Evolutionary conservation across 35 echinoderm and acorn worm species (phyloP).

Genomic region (Ptychodera flava): DNA sequence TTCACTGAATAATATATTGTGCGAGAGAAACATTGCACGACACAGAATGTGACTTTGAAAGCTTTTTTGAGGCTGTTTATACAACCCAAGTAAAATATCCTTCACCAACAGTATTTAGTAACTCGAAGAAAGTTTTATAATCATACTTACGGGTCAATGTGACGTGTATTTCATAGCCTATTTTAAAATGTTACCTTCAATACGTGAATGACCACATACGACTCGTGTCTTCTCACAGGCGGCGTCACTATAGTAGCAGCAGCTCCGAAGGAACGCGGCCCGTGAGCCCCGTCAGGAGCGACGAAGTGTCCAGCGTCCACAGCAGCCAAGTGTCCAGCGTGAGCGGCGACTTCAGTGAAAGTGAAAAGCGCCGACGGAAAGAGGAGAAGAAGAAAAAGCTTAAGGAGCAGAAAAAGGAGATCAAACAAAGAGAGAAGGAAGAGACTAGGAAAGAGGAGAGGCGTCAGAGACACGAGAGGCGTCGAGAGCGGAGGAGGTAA

Average conservation of each 20-base stretch:
- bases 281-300: slow-evolving; percentile 25
- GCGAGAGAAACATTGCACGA: no score
- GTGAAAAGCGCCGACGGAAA: slow-evolving; percentile 7
- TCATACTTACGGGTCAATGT: no score
- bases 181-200: no score
- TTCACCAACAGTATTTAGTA: no score
- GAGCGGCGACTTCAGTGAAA: slow-evolving; percentile 21
- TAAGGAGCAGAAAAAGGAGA: slow-evolving; percentile 20
- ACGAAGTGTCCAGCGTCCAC: slow-evolving; percentile 43
- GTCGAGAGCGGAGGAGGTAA: background rate
- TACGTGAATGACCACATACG: no score
- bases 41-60: no score
- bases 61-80: no score
- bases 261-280: slow-evolving; percentile 28
- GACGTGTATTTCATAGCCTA: no score
- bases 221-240: no score
- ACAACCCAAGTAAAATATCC: no score
- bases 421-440: slow-evolving; percentile 35
- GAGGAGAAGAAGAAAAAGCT: slow-evolving; percentile 25
- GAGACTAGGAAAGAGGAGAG: slow-evolving; percentile 40
- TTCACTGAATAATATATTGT: no score
- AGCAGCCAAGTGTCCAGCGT: slow-evolving; percentile 65
- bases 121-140: no score
- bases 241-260: background rate
- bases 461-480: background rate